These are phyloP conservation scores for Bugula neritina DNA, from an alignment of 2,888 invertebrate species.

Conservation along the genomic window DNA sequence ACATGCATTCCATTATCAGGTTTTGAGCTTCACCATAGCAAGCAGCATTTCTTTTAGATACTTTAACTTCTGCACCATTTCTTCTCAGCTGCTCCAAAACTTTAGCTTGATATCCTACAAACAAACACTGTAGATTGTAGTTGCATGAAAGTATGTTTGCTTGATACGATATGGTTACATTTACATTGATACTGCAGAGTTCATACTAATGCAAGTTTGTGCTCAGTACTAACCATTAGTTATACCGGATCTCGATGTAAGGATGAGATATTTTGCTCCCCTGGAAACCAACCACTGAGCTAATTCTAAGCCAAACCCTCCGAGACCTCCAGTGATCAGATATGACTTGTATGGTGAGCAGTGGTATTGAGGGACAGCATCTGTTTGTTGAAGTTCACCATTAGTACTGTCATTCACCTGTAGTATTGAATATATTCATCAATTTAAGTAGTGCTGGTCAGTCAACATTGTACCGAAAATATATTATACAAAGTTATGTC, in stretches of 20 bases:
- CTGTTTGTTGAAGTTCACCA: constrained; percentile 29
- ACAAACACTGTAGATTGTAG: too few relatives aligned
- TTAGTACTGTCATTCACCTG: neutral
- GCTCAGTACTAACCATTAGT: constrained; percentile 66
- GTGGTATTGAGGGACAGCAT: constrained; percentile 78
- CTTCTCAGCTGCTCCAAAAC: constrained; percentile 64
- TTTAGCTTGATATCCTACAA: constrained; percentile 79
- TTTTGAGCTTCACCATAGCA: constrained; percentile 65
- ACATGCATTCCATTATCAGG: constrained; percentile 63
- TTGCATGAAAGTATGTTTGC: too few relatives aligned
- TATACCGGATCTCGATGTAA: constrained; percentile 83
- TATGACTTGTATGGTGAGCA: constrained; percentile 58
- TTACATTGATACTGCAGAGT: too few relatives aligned
- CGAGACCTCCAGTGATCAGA: constrained; percentile 73
- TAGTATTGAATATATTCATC: too few relatives aligned
- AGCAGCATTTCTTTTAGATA: constrained; percentile 69
- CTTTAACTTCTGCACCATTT: constrained; percentile 61
- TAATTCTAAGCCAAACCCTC: constrained; percentile 93
- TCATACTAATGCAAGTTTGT: too few relatives aligned
- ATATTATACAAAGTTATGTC: too few relatives aligned
- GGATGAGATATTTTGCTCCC: constrained; percentile 76
- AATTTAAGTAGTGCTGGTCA: too few relatives aligned
- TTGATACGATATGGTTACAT: too few relatives aligned
- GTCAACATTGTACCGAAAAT: too few relatives aligned
- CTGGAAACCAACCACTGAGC: constrained; percentile 63